phyloP scores from a whole-genome alignment of 2,888 invertebrate species.

The Chirona hameri region DNA sequence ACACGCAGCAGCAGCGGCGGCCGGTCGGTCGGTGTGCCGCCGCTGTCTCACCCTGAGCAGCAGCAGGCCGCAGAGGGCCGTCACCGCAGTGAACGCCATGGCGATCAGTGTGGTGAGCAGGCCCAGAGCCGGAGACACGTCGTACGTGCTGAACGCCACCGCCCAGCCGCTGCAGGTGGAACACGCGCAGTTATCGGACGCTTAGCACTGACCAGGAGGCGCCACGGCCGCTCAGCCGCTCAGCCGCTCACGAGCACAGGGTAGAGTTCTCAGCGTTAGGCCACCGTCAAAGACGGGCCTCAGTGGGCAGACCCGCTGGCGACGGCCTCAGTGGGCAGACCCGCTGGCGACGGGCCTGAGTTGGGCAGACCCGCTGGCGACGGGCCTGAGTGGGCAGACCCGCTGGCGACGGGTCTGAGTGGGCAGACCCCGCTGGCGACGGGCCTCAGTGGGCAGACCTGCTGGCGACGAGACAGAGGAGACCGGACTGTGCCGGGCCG shows the following conservation, averaged over 20 bases:
- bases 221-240: too few relatives aligned
- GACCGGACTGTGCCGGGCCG: too few relatives aligned
- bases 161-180: slow-evolving; percentile 22
- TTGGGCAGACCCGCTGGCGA: too few relatives aligned
- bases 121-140: not conserved
- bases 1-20: too few relatives aligned
- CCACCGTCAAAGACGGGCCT: too few relatives aligned
- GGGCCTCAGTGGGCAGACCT: not conserved
- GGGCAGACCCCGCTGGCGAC: too few relatives aligned
- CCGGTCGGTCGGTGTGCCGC: not conserved
- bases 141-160: slow-evolving; percentile 13
- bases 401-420: not conserved
- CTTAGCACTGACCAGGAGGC: too few relatives aligned
- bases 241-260: too few relatives aligned
- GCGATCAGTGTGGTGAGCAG: not conserved
- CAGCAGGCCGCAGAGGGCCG: not conserved
- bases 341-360: too few relatives aligned
- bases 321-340: not conserved
- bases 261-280: too few relatives aligned
- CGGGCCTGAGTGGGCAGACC: not conserved
- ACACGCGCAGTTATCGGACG: too few relatives aligned
- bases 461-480: not conserved
- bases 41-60: slow-evolving; percentile 12
- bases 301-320: not conserved
- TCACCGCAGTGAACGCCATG: not conserved